A percentile compares a stretch with the other conserved stretches of the same genome.
Conservation (phyloP, 2,888 invertebrate genomes). For the Ecdyonurus torrentis region DNA sequence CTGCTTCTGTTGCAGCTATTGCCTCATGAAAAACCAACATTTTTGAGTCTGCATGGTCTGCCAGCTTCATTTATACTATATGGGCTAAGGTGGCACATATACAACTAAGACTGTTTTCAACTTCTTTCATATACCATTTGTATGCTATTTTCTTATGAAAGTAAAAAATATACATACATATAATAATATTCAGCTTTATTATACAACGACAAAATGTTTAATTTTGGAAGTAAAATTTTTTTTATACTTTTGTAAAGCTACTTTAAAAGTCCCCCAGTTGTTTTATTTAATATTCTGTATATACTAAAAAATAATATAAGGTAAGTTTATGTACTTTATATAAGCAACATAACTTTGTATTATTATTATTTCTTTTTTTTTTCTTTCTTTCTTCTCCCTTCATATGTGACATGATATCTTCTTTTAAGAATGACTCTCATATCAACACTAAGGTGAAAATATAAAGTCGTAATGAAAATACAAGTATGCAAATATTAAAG, state of each 20-base stretch:
- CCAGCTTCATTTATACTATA: too few relatives aligned
- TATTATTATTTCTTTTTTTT: neutral
- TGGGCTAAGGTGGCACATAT: neutral
- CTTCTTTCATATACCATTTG: conserved; percentile 4
- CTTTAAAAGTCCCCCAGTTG: neutral
- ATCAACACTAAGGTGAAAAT: too few relatives aligned
- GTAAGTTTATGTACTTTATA: neutral
- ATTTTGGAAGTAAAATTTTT: conserved; percentile 7
- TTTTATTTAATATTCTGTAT: neutral
- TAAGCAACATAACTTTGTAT: neutral
- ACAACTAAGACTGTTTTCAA: conserved; percentile 10
- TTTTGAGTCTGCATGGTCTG: conserved; percentile 10
- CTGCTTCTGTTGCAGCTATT: neutral
- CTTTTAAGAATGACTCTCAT: too few relatives aligned
- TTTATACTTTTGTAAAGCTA: neutral
- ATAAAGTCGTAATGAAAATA: too few relatives aligned
- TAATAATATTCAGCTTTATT: neutral
- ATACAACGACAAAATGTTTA: conserved; percentile 13
- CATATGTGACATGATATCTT: neutral
- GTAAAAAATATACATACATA: too few relatives aligned
- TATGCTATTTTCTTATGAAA: neutral
- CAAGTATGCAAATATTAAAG: too few relatives aligned
- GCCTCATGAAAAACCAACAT: conserved; percentile 14
- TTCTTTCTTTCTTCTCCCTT: neutral
- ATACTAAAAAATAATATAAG: neutral